These are phyloP conservation scores for Pogoniulus pusillus DNA, from an alignment of 2,797 vertebrate species.

Conservation along the genomic window DNA sequence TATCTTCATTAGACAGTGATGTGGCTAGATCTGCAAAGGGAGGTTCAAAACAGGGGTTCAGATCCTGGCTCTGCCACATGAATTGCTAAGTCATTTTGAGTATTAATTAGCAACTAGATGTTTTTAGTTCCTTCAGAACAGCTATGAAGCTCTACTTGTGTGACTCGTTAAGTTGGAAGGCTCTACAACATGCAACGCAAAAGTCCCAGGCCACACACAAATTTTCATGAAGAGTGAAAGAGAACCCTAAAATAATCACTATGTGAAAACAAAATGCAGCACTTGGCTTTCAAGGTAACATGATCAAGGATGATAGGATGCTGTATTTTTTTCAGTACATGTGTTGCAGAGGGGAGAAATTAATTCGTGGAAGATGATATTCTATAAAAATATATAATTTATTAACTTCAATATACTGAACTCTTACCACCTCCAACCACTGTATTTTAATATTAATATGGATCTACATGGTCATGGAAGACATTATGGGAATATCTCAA, in stretches of 20 bases:
- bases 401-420: too few species aligned
- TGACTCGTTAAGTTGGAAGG: neutral
- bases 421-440: too few species aligned
- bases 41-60: neutral
- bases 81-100: neutral
- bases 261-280: neutral
- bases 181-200: fast-evolving
- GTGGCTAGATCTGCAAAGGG: neutral
- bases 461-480: too few species aligned
- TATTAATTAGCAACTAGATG: neutral
- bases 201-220: neutral
- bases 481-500: too few species aligned
- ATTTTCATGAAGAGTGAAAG: neutral
- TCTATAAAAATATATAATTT: too few species aligned
- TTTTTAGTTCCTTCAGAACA: neutral
- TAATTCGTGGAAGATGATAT: too few species aligned
- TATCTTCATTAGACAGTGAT: neutral
- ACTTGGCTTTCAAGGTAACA: neutral
- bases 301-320: neutral
- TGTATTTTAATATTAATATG: too few species aligned
- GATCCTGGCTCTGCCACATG: neutral
- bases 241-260: conserved; percentile 7
- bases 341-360: too few species aligned
- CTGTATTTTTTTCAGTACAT: conserved; percentile 41
- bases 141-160: neutral